Base-by-base conservation (phyloP, 2,888 invertebrate species). In the Sarcophaga variegata region DNA sequence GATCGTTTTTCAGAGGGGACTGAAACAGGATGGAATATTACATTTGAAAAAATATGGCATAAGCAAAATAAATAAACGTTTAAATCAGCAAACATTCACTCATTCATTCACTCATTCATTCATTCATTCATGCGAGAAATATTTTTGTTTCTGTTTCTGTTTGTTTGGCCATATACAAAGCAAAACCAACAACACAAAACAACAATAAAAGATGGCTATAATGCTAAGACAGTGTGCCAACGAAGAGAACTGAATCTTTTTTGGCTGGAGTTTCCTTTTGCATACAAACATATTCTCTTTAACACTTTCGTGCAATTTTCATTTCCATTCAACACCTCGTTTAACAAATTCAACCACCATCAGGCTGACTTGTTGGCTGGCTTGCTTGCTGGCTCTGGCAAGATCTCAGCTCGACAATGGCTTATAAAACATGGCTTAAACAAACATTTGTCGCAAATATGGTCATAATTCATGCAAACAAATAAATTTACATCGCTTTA, bases 381-480 rank as follows among this genome's bases (percentile, higher is more conserved):
- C 69, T 5, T 60, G 59, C 54, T 12, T 27, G 71, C 71, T 71
- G 71, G 47, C 74, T 69, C 66, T 69, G 59, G 70, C 69, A 54
- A 17, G 54, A 12, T 54, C 17, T 54, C 4, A 0, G 2, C 54
- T 54, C 54, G 54, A 54, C 54, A 54, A 54, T 54, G 54, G 54
- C 54, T 54, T 54, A 54, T 54, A 54, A 74, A 77, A 77, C 78
- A 74, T 74, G 66, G 49, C 71, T 70, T 72, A 64, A 78, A 78
- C 83, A 78, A 83, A 88, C 89, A 90, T 92, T 91, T 92, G 91
- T 92, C 90, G 90, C 89, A 88, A 88, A 90, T 91, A 90, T 91
- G 92, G 90, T 90, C 92, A 92, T 92, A 92, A 92, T 90, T 92
- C 92, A 92, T 92, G 91, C 91, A 90, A 91, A 90, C 91, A 91